These are phyloP conservation scores for Philereme transversata DNA, from an alignment of 2,888 invertebrate species.

Conservation along the genomic window DNA sequence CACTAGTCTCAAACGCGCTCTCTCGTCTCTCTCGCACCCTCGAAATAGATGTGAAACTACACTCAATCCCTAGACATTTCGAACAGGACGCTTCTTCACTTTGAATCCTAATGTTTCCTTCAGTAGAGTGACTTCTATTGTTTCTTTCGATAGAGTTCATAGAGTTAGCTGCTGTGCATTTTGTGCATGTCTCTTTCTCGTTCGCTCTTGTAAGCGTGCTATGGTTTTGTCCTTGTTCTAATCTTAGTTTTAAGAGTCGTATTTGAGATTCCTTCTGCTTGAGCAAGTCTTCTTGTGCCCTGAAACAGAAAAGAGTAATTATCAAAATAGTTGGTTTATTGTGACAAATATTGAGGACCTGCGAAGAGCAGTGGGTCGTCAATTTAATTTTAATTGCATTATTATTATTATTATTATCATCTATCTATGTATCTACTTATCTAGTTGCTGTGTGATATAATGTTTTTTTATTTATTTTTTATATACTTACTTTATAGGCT, in stretches of 20 bases:
- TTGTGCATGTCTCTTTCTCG: slow-evolving; percentile 13
- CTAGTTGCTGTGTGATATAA: too few relatives aligned
- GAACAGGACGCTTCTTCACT: slow-evolving; percentile 43
- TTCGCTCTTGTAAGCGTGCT: slow-evolving; percentile 14
- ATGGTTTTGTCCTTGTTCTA: slow-evolving; percentile 34
- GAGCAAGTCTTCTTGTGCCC: slow-evolving; percentile 59
- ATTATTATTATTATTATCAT: too few relatives aligned
- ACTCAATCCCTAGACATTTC: slow-evolving; percentile 35
- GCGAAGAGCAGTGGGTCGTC: too few relatives aligned
- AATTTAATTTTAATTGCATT: too few relatives aligned
- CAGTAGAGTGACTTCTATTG: background rate
- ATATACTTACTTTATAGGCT: too few relatives aligned
- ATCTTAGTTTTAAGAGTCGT: slow-evolving; percentile 41
- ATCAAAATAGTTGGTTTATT: too few relatives aligned
- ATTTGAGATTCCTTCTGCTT: slow-evolving; percentile 56
- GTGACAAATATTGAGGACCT: too few relatives aligned
- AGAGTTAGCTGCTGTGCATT: slow-evolving; percentile 8
- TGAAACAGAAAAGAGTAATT: slow-evolving; percentile 36
- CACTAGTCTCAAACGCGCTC: slow-evolving; percentile 34
- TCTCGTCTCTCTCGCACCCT: slow-evolving; percentile 33
- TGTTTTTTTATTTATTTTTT: too few relatives aligned
- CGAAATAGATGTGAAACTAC: slow-evolving; percentile 34
- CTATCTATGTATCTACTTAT: too few relatives aligned
- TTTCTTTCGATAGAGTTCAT: background rate
- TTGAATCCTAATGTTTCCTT: slow-evolving; percentile 6